Percentiles rank a stretch among this genome's conserved stretches.
Conservation (phyloP, 2,888 invertebrate genomes). For the Drosophila paracracens region DNA sequence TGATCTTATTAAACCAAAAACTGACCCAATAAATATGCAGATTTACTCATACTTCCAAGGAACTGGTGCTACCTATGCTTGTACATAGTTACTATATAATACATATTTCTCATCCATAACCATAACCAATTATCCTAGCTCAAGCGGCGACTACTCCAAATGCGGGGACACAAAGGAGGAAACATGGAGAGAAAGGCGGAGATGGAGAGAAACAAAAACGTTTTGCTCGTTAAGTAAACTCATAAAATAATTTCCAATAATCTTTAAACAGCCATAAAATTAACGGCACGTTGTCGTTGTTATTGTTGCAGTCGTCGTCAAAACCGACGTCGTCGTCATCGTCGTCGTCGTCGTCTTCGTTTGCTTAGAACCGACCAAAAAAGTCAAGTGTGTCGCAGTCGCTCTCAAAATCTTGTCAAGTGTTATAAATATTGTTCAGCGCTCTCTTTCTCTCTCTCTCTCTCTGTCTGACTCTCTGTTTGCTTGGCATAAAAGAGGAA, state of each 20-base stretch:
- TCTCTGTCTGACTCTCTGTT: slow-evolving; percentile 12
- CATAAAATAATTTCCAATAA: slow-evolving; percentile 80
- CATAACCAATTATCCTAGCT: background rate
- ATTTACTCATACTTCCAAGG: background rate
- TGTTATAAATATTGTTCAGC: slow-evolving; percentile 78
- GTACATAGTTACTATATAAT: background rate
- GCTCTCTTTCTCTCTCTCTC: slow-evolving; percentile 30
- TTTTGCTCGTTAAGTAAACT: slow-evolving; percentile 69
- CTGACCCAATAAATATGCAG: background rate
- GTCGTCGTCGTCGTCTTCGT: slow-evolving; percentile 6
- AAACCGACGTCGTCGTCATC: slow-evolving; percentile 17
- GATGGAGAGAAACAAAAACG: slow-evolving; percentile 41
- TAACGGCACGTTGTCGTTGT: slow-evolving; percentile 73
- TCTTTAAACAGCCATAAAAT: slow-evolving; percentile 77
- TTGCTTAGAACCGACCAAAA: slow-evolving; percentile 21
- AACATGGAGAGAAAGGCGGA: background rate
- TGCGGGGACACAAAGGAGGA: background rate
- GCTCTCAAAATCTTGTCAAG: slow-evolving; percentile 74
- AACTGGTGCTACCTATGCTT: background rate
- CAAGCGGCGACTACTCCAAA: slow-evolving; percentile 4
- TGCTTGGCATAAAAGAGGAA: slow-evolving; percentile 42
- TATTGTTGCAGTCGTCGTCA: slow-evolving; percentile 22
- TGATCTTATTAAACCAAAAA: background rate
- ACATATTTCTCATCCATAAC: background rate
- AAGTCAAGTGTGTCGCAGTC: slow-evolving; percentile 57